Evolutionary conservation across 2,888 invertebrate genomes (phyloP), one percentile per base, ranked within the genome.

Genomic region (Hetaerina titia): DNA sequence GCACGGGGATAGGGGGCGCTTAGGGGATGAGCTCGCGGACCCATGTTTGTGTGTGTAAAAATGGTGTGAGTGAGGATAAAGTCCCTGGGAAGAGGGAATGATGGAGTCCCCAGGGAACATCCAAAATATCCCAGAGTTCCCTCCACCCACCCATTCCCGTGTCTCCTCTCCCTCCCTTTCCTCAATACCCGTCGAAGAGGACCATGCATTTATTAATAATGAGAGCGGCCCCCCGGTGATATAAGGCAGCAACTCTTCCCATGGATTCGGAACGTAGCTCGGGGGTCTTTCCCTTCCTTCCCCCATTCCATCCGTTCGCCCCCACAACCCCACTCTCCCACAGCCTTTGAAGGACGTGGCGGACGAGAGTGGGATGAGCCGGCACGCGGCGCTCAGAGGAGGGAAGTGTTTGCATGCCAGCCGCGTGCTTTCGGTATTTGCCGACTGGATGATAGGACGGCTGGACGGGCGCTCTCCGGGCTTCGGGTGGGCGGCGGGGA

Each of bases 181-280:
- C 81, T 17, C 45, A 45, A 45, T 81, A 25, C 25, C 15, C 45
- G 45, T 15, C 64, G 6, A 19, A 19, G 63, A 56, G 31, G 31
- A 81, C 25, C 13, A 57, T 92, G 92, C 92, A 92, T 92, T 92
- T 92, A 92, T 92, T 92, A 92, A 92, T 92, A 92, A 92, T 92
- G 69, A 57, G 45, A 69, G 69, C 69, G 69, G 92, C 31, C 92
- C 57, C 81, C 31, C 31, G 22, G 45, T 45, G 81, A 31, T 81
- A 45, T 90, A 90, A 64, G 22, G 90, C 90, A 7, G 13, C 25
- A 0, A 81, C 31, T 81, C 81, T 81, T 81, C 56, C 89, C n/a
- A 45, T 45, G 92, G 90, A 90, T 45, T 64, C 25, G 90, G 92
- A n/a, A 69, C 69, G 64, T 25, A 19, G 74, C 45, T 19, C 57